Base-by-base conservation (phyloP, 2,113 vertebrate species). In the Tapirus terrestris region DNA sequence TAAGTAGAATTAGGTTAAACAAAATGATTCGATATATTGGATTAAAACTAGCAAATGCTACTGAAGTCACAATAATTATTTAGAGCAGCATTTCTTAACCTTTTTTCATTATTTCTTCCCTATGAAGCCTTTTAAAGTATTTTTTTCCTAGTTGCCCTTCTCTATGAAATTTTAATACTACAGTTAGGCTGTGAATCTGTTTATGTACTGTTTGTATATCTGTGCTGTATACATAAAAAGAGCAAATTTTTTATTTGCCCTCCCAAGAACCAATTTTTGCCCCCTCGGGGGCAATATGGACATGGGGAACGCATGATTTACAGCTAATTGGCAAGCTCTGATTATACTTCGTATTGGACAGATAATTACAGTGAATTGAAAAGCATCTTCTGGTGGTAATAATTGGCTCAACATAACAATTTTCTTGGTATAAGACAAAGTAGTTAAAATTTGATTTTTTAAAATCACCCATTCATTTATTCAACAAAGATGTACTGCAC, bases 1-100 rank as follows among this genome's bases (percentile, higher is more conserved):
- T 93, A 77, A 90, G 27, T 60, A 94, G 89, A 95, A 61, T 96
- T 89, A 73, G 73, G 45, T 76, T 85, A 81, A 89, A 27, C 39
- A 88, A 79, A 51, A 80, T 87, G 23, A 77, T 11, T 91, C 23
- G 65, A 43, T 58, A 29, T 77, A 39, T 17, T 82, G 51, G 56
- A 87, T 94, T 87, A 87, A 96, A 91, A 68, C 20, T 80, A 80
- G 60, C 31, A 95, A 94, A 91, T 88, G 43, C 18, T 60, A 53
- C 53, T 90, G 33, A 92, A 88, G 65, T 75, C 45, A 45, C 10
- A 58, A 25, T 60, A 92, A 84, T 77, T 90, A 97, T 77, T 67
- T 94, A 63, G 21, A 94, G 31, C 31, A 75, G 23, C 21, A 61
- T 43, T 83, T 72, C 58, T 75, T 76, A 91, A 72, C 5, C 6